Conservation (phyloP, 2,888 invertebrate species). For the Pseudanteris insignis region DNA sequence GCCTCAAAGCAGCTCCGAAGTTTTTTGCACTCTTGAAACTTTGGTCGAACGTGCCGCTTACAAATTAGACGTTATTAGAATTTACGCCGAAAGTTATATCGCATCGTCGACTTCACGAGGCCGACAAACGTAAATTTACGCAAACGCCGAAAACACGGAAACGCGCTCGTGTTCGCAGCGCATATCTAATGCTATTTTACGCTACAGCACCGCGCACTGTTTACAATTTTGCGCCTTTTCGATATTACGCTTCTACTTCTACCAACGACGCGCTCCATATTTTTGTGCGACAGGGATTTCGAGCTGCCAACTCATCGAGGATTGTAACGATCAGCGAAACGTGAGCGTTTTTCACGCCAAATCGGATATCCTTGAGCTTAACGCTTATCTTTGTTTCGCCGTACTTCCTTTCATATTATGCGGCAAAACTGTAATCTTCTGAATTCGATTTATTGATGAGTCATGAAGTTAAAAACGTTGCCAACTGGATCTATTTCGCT, state of each 20-base stretch:
- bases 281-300: constrained; percentile 15
- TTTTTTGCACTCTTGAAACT: constrained; percentile 48
- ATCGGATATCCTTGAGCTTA: neutral
- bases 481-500: no score
- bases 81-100: constrained; percentile 56
- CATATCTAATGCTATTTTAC: constrained; percentile 48
- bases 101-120: constrained; percentile 39
- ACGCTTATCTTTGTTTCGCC: neutral
- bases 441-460: no score
- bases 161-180: constrained; percentile 41
- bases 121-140: constrained; percentile 46
- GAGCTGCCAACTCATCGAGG: constrained; percentile 15
- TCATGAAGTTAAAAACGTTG: no score
- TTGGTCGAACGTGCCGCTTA: constrained; percentile 49
- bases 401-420: neutral
- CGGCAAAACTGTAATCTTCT: neutral
- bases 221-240: constrained; percentile 29
- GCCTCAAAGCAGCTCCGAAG: constrained; percentile 25
- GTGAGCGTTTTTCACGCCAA: constrained; percentile 5
- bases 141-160: constrained; percentile 49
- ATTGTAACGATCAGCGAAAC: constrained; percentile 15
- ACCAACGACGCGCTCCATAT: constrained; percentile 11
- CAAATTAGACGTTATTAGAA: constrained; percentile 58
- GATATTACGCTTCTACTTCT: constrained; percentile 20
- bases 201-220: constrained; percentile 20